Base-by-base conservation (phyloP, 2,113 vertebrate species). In the Oncorhynchus gorbuscha region DNA sequence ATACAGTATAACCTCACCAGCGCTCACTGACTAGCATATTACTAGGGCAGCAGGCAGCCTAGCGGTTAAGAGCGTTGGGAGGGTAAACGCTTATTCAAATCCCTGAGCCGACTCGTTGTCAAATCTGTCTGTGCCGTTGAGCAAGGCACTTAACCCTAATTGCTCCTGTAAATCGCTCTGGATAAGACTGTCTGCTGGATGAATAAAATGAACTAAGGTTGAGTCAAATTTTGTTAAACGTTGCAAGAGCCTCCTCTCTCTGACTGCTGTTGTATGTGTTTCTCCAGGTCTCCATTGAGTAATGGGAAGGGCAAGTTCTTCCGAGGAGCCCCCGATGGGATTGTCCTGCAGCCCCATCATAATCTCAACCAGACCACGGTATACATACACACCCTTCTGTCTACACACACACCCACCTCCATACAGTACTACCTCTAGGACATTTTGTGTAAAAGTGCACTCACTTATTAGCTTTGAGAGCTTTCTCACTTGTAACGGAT, bases 291-390 rank as follows among this genome's bases (percentile, higher is more conserved):
- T 16, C 81, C 73, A 13, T 62, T 89, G 71, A 84, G 80, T 26
- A 94, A 93, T n/a, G 91, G 88, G 51, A 91, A 86, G 69, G 77
- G 80, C 39, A 84, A 83, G 72, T 83, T 89, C 76, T 87, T 80
- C 70, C 75, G 86, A 85, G 82, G 79, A 76, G 84, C 89, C 62
- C 81, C 83, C 14, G 81, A 92, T 24, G 91, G 90, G 67, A 91
- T 93, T 4, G 45, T 92, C 18, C 89, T 94, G 62, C 92, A 91
- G 24, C 91, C 90, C 58, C 92, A 93, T 35, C 81, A 78, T 79
- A 93, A 89, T 75, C 87, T 90, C 1, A 91, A 91, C 84, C 89
- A 91, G n/a, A 77, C 73, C 24, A 80, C 74, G 90, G 91, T 92
- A 51, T 58, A 61, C 4, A 14, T 6, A 5, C 8, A 24, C 16